Base-by-base conservation (phyloP, 2,113 vertebrate genomes). In the Gopherus flavomarginatus region DNA sequence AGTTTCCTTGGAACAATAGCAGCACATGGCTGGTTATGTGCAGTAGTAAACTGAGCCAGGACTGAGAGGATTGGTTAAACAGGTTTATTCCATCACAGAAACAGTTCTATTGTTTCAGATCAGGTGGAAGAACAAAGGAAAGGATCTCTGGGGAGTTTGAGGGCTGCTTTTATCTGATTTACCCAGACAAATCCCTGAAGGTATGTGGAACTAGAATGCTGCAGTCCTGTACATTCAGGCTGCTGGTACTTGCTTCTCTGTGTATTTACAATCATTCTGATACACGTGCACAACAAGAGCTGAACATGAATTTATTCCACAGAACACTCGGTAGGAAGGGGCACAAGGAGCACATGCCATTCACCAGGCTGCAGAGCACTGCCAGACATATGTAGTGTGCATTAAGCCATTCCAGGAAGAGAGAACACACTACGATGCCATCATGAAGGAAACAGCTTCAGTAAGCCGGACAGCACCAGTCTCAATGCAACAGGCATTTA, bases 61-160 rank as follows among this genome's bases (percentile, higher is more conserved):
- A 89, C 83, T 56, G 89, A 86, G 90, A 78, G 88, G 69, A 85
- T 22, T 75, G 97, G 85, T 90, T 87, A 83, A 92, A 90, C 84
- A 89, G 92, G 69, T 93, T 98, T 85, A 96, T 86, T 98, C 91
- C 95, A 98, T 97, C 94, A 98, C 90, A 38, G 87, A 93, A 95
- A 97, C 97, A 98, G 96, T 94, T 96, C 97, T 94, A 96, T 97
- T 98, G 97, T 97, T 98, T 88, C 93, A 81, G 47, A 91, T 94
- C 95, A 94, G 91, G 79, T 85, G 95, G 89, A 95, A 98, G 57
- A 98, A 98, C 90, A 98, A 98, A 86, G 65, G 53, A 86, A 82
- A 89, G 93, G 14, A 16, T 62, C 95, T 90, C 11, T 65, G 83
- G 97, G 95, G 88, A 87, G 56, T 89, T 92, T 88, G 90, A 92